Base-by-base conservation (phyloP, 1,140 invertebrate genomes). In the Drosophila takahashii region DNA sequence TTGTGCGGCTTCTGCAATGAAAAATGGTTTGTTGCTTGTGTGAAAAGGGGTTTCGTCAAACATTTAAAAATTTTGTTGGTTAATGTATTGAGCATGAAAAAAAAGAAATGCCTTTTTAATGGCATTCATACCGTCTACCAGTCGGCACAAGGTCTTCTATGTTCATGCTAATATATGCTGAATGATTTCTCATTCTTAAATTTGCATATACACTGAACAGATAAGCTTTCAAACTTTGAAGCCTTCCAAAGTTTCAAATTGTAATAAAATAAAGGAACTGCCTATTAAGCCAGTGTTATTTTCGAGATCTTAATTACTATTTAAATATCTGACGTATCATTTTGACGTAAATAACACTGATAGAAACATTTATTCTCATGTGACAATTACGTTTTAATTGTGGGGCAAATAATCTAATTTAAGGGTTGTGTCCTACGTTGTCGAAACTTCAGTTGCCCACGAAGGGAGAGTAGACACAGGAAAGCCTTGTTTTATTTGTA, bases 71-170 rank as follows among this genome's bases (percentile, higher is more conserved):
- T 58, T 45, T 54, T 22, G 65, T 62, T 77, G 62, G 71, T 65
- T 79, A 76, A 64, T 50, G 74, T 53, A 72, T 61, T 72, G 54
- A 66, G 34, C 36, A 7, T 39, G 45, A 83, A 77, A 79, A 77
- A 79, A 76, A 76, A 64, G 42, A 73, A 81, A 81, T 76, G 69
- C 60, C 57, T 79, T 87, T 81, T 87, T 87, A 72, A 81, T 86
- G 74, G 71, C 57, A 52, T 47, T 62, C 48, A 50, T 62, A 48
- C 32, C 41, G 22, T 27, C 44, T 34, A 62, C 18, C 27, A 8
- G 22, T 11, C 22, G 13, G 22, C 18, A 36, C 1, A 7, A 26
- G 44, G 18, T 6, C 13, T 50, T 16, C 13, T 32, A 16, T 34
- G 18, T 29, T 45, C 22, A 13, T n/a, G 15, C 10, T 27, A 39